Evolutionary conservation across 2,888 invertebrate species (phyloP), one percentile per base, ranked within the genome.

Genomic region (Aleiodes leptofemur): DNA sequence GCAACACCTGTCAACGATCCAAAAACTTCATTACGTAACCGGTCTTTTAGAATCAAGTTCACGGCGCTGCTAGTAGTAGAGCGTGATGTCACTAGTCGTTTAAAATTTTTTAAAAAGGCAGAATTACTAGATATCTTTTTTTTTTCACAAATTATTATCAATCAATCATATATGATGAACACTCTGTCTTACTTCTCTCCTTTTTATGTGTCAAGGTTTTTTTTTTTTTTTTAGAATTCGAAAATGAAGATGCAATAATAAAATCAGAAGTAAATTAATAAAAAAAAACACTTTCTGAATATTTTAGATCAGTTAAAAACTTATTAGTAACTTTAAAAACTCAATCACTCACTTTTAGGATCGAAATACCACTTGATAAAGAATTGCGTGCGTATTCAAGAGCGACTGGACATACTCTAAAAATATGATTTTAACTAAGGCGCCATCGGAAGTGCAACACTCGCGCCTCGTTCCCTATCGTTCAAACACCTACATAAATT

Each of bases 41-140:
- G 14, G 14, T 23, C 23, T 11, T 23, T 64, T 68, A 77, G 74
- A 76, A 79, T 81, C 80, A 83, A 83, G 83, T 83, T 83, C 83
- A 83, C 61, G 79, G 79, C 56, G 76, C 72, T 75, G 73, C 61
- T 48, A 61, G 64, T 70, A 59, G 69, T 73, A 66, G 57, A 34
- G 55, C n/a, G 59, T 83, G 82, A 83, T 82, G 82, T 83, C 83
- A 83, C 72, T 77, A 74, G 74, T 78, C 76, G 77, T 80, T 82
- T 73, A 69, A 75, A 77, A 3, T 53, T 53, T 16, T 14, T 4
- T 11, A 51, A 68, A 68, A n/a, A 50, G 9, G 11, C 5, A 23
- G 23, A 68, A 29, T 51, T 11, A 51, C 29, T 31, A 29, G 68
- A 50, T 29, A n/a, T 29, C 0, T 13, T 34, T 68, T 13, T 1